Conservation (phyloP, 2,113 vertebrate species). For the Thymallus thymallus region DNA sequence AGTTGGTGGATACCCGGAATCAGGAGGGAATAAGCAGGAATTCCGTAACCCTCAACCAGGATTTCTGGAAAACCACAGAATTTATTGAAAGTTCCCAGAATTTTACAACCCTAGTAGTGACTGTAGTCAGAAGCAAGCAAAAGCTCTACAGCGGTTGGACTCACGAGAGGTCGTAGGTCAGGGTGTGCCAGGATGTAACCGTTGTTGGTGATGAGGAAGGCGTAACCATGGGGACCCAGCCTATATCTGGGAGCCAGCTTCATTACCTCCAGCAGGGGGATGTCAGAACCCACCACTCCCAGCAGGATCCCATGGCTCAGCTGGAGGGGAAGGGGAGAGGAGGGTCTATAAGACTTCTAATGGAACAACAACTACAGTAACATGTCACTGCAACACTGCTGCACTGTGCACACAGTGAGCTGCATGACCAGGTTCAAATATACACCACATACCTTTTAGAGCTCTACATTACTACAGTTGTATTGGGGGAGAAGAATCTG, state of each 20-base stretch:
- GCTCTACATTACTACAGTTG: too few relatives aligned
- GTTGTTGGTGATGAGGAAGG: constrained; percentile 94
- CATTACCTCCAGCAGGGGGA: constrained; percentile 88
- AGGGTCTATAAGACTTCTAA: neutral
- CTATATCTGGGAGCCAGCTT: constrained; percentile 91
- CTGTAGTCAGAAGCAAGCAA: too few relatives aligned
- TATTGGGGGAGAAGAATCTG: too few relatives aligned
- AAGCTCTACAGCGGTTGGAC: constrained; percentile 15
- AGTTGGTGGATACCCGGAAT: too few relatives aligned
- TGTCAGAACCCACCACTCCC: constrained; percentile 93
- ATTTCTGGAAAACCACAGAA: too few relatives aligned
- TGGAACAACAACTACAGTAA: neutral
- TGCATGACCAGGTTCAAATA: too few relatives aligned
- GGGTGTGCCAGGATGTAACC: constrained; percentile 96
- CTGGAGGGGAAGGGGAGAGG: constrained; percentile 62
- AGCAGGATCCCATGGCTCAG: constrained; percentile 93
- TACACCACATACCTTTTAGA: too few relatives aligned
- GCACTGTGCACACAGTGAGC: too few relatives aligned
- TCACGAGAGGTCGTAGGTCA: constrained; percentile 93
- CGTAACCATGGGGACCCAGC: constrained; percentile 93
- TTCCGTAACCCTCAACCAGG: too few relatives aligned
- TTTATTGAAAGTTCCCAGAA: too few relatives aligned
- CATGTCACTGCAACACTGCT: neutral
- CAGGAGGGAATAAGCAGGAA: too few relatives aligned
- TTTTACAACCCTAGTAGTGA: too few relatives aligned